These are phyloP conservation scores for Rhinatrema bivittatum DNA, from an alignment of 2,797 vertebrate species.

Conservation along the genomic window DNA sequence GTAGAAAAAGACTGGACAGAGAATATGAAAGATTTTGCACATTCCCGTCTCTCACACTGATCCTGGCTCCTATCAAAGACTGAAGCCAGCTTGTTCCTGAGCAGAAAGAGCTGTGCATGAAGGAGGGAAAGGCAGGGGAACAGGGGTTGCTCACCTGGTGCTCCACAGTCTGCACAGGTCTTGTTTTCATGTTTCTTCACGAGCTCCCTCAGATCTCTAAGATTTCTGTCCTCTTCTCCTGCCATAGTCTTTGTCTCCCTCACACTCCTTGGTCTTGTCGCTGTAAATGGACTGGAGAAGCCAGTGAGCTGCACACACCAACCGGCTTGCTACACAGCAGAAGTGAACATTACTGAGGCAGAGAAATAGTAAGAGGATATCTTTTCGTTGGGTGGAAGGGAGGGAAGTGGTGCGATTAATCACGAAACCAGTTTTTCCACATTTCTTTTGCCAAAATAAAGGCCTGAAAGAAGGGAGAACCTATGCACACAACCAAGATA, in stretches of 20 bases:
- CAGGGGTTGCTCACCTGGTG: conserved; percentile 47
- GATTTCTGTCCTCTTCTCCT: conserved; percentile 13
- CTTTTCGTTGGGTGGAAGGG: conserved; percentile 30
- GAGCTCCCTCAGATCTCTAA: conserved; percentile 38
- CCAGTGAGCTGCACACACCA: no score
- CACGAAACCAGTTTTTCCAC: conserved; percentile 55
- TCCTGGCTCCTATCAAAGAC: no score
- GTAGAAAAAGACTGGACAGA: no score
- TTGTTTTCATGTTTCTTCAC: conserved; percentile 40
- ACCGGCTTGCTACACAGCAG: no score
- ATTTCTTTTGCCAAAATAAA: conserved; percentile 41
- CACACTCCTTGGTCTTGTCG: no score
- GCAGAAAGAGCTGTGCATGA: no score
- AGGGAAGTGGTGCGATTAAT: conserved; percentile 50
- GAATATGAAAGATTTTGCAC: no score
- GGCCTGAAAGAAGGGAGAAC: conserved; percentile 14
- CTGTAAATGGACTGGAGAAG: no score
- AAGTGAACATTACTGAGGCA: not conserved
- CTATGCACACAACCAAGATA: no score
- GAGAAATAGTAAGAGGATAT: not conserved
- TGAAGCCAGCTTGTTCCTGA: no score
- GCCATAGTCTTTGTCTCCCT: conserved; percentile 20
- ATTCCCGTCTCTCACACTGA: no score
- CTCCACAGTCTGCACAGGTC: conserved; percentile 34
- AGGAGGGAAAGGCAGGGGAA: no score